A percentile compares a stretch with the other conserved stretches of the same genome.
phyloP scores from a whole-genome alignment of 2,113 vertebrate genomes.

The Ophthalmolycus amberensis region DNA sequence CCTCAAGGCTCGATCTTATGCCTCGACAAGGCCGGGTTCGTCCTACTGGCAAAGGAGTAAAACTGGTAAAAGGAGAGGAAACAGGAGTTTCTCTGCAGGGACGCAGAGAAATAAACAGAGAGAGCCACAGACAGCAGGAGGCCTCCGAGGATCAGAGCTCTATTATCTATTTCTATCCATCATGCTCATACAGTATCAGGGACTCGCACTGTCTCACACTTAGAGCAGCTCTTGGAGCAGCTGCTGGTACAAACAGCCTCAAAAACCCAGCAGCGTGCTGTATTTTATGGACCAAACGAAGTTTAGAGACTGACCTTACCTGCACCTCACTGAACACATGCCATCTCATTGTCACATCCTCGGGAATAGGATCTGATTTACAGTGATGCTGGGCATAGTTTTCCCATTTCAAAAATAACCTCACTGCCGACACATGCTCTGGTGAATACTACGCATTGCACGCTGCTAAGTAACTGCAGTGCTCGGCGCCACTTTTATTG shows the following conservation, averaged over 20 bases:
- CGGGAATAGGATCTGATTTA: conserved; percentile 36
- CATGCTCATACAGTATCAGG: conserved; percentile 4
- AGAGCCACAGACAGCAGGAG: conserved; percentile 45
- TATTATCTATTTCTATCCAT: conserved; percentile 15
- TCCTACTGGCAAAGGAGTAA: conserved; percentile 42
- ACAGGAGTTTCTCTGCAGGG: conserved; percentile 59
- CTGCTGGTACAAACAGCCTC: conserved; percentile 40
- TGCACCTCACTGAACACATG: conserved; percentile 20
- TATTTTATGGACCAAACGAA: conserved; percentile 17
- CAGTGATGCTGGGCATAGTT: conserved; percentile 26
- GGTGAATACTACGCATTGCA: conserved; percentile 40
- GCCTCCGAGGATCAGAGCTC: conserved; percentile 35
- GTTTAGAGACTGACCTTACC: conserved; percentile 21
- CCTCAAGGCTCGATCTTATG: conserved; percentile 63
- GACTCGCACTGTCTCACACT: not conserved
- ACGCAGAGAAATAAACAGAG: conserved; percentile 68
- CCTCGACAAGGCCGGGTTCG: conserved; percentile 13
- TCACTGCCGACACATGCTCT: conserved; percentile 49
- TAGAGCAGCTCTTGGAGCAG: conserved; percentile 25
- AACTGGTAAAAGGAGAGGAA: conserved; percentile 62
- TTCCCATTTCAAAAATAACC: conserved; percentile 52
- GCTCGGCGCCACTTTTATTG: conserved; percentile 62
- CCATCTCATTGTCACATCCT: conserved; percentile 9
- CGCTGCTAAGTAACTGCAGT: conserved; percentile 49
- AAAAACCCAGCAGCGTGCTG: conserved; percentile 19